Evolutionary conservation across 2,113 vertebrate species (phyloP), one percentile per base, ranked within the genome.

Genomic region (Mesocricetus auratus): DNA sequence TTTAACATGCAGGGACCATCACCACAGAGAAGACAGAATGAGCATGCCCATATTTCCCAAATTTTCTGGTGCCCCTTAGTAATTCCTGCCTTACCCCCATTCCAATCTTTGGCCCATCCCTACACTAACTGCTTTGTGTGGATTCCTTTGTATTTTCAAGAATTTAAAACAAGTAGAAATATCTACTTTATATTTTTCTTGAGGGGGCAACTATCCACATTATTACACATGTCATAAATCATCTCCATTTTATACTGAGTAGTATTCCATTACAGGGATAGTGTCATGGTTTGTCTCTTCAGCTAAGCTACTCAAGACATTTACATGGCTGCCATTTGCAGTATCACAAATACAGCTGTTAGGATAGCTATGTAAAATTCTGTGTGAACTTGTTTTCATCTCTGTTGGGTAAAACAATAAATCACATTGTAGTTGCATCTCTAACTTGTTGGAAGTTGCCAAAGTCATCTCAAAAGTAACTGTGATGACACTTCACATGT

Each of bases 111-210:
- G 58, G 13, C 42, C 16, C n/a, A 81, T 36, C 1, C 11, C 3
- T 19, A 50, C 22, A 13, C n/a, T 58, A 36, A 92, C 39, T 90
- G 50, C 21, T 94, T 92, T 58, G 5, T 56, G 7, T 79, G 42
- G 17, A 79, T 74, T 39, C 73, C 5, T 36, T 81, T 75, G 36
- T 24, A 56, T 95, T 94, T 93, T 71, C 36, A 78, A 89, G 56
- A 93, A 89, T 66, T 93, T 93, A 71, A 93, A 24, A 50, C 29
- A 91, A 66, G 39, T 81, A 53, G 53, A 93, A 86, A 91, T 78
- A 89, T 53, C 53, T 22, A 42, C 21, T 66, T 21, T 24, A 17
- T 31, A 26, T 92, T 26, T 90, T 86, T 36, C 45, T 78, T 26
- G 36, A 39, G 6, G 31, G 12, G 2, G 1, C 12, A 15, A 22